A percentile compares a stretch with the other conserved stretches of the same genome.
Evolutionary conservation across 2,888 invertebrate species (phyloP).

Genomic region (Mesoligia furuncula): DNA sequence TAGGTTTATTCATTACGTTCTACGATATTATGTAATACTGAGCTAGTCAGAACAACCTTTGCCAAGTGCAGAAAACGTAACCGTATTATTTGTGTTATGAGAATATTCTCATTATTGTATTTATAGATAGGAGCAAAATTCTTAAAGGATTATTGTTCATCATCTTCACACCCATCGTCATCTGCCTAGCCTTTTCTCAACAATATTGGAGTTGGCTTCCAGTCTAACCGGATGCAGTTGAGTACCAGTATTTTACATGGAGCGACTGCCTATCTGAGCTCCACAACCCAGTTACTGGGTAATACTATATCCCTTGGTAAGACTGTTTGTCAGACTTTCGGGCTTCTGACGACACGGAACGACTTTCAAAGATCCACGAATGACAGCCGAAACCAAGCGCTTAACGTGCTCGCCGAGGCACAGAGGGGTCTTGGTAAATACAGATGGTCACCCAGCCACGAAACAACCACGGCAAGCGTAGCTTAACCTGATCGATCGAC

Average conservation of each 20-base stretch:
- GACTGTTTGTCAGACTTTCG: background rate
- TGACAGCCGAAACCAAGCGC: no score
- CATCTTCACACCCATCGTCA: no score
- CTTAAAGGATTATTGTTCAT: background rate
- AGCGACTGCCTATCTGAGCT: background rate
- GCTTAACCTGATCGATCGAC: background rate
- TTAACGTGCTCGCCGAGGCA: no score
- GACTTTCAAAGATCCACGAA: no score
- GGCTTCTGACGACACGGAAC: background rate
- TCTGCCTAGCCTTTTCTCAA: background rate
- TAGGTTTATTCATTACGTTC: constrained; percentile 13
- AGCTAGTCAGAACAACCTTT: constrained; percentile 8
- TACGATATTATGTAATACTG: background rate
- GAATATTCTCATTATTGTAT: background rate
- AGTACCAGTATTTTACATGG: background rate
- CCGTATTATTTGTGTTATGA: background rate
- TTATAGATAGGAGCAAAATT: background rate
- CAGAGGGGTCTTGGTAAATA: background rate
- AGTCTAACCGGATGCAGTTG: background rate
- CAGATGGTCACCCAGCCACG: background rate
- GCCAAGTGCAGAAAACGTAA: constrained; percentile 19
- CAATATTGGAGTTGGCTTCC: background rate
- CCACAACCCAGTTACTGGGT: background rate
- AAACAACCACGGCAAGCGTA: background rate
- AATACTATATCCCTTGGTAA: background rate